Percentiles rank a stretch among this genome's conserved stretches.
Conservation (phyloP, 2,888 invertebrate genomes). For the Lomographa bimaculata region DNA sequence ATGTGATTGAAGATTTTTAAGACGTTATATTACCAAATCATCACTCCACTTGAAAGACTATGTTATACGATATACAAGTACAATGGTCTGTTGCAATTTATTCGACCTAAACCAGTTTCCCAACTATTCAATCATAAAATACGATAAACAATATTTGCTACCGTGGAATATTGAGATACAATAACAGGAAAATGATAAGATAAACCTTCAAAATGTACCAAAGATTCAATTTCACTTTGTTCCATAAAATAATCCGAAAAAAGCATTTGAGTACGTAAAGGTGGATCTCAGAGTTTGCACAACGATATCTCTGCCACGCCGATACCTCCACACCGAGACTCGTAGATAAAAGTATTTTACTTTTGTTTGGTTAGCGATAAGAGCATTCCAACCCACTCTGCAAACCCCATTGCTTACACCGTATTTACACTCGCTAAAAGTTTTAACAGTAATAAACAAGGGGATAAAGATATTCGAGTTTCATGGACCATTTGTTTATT, state of each 20-base stretch:
- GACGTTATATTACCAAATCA: no score
- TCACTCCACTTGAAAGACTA: no score
- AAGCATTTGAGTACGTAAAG: constrained; percentile 6
- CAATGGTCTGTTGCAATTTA: no score
- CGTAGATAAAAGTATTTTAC: constrained; percentile 36
- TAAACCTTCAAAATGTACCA: constrained; percentile 14
- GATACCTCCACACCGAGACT: constrained; percentile 27
- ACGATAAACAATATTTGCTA: no score
- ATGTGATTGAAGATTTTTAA: no score
- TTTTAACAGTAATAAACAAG: constrained; percentile 32
- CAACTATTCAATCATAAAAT: no score
- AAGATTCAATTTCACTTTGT: constrained; percentile 8
- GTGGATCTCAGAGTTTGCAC: constrained; percentile 28
- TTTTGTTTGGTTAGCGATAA: constrained; percentile 43
- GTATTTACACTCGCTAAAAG: constrained; percentile 39
- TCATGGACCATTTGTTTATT: constrained; percentile 59
- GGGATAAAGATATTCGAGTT: constrained; percentile 42
- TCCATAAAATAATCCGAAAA: constrained; percentile 6
- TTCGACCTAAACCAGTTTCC: no score
- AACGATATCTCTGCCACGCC: constrained; percentile 37
- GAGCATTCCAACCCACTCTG: constrained; percentile 42
- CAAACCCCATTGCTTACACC: constrained; percentile 39
- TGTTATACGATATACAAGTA: no score
- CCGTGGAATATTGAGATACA: no score
- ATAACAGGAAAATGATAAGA: constrained; percentile 2